Conservation (phyloP, 2,888 invertebrate genomes). For the Dicyrtoma fusca region DNA sequence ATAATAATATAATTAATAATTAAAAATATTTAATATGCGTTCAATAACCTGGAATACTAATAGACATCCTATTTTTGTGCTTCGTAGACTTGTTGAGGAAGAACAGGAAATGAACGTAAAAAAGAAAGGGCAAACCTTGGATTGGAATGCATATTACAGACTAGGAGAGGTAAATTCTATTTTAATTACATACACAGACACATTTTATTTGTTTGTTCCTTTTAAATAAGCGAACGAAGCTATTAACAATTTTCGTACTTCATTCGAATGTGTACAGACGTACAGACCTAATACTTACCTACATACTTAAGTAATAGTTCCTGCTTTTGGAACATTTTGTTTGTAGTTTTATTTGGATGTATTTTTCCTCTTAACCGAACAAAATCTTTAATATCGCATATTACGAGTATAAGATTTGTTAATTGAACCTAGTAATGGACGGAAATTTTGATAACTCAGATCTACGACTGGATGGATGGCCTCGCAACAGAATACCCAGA, state of each 20-base stretch:
- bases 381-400: no score
- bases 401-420: background rate
- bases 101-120: background rate
- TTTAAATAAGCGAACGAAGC: no score
- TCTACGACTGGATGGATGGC: slow-evolving; percentile 52
- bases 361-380: no score
- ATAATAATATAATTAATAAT: background rate
- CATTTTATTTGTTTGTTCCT: no score
- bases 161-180: background rate
- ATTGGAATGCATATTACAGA: slow-evolving; percentile 18
- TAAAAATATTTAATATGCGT: background rate
- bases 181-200: no score
- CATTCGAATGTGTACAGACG: background rate
- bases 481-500: slow-evolving; percentile 48
- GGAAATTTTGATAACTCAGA: slow-evolving; percentile 37
- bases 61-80: background rate
- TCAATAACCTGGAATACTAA: no score
- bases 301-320: no score
- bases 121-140: slow-evolving; percentile 1
- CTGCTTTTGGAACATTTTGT: background rate
- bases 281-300: no score
- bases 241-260: background rate
- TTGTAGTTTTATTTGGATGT: background rate
- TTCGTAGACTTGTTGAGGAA: background rate
- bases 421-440: background rate